These are phyloP conservation scores for Parauchenoglanis ngamensis DNA, from an alignment of 2,797 vertebrate genomes.

Conservation along the genomic window DNA sequence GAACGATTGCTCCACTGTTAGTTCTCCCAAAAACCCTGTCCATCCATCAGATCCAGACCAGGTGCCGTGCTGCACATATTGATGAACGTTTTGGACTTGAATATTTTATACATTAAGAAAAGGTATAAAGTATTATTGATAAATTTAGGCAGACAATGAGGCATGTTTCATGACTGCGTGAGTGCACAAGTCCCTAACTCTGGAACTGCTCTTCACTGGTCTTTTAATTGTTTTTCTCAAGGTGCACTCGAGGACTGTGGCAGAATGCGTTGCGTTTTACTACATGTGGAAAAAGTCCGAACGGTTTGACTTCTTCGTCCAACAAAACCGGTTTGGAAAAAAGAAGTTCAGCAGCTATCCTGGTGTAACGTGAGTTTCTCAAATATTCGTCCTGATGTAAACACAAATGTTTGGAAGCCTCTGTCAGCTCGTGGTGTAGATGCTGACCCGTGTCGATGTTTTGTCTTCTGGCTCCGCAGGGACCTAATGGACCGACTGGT, in stretches of 20 bases:
- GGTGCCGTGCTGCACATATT: not conserved
- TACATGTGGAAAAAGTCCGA: conserved; percentile 93
- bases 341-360: conserved; percentile 89
- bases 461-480: conserved; percentile 62
- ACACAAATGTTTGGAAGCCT: not conserved
- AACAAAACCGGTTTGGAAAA: conserved; percentile 86
- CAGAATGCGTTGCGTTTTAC: conserved; percentile 88
- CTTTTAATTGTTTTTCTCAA: conserved; percentile 53
- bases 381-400: conserved; percentile 19
- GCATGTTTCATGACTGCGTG: not conserved
- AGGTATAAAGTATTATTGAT: not conserved
- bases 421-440: too few relatives aligned
- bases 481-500: conserved; percentile 89
- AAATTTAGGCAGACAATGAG: not conserved
- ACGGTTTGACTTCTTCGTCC: conserved; percentile 87
- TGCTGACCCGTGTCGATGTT: not conserved
- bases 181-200: not conserved
- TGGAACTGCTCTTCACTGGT: not conserved
- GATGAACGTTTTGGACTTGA: not conserved
- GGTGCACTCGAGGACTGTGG: conserved; percentile 85
- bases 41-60: not conserved
- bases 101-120: not conserved
- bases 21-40: not conserved
- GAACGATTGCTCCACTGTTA: not conserved
- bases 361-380: conserved; percentile 83